Base-by-base conservation (phyloP, 2,888 invertebrate species). In the Entomobrya proxima region DNA sequence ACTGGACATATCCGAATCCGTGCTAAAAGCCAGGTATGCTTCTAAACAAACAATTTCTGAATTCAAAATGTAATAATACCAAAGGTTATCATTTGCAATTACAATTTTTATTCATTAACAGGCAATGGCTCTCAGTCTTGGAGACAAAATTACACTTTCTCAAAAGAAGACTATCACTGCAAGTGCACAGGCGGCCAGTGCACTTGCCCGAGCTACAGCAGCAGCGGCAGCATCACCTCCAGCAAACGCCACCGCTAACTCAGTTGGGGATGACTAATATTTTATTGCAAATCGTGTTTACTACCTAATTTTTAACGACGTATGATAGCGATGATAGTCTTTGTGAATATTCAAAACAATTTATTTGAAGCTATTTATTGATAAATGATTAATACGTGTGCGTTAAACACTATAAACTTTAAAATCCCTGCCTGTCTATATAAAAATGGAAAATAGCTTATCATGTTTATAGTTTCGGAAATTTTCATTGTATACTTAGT, bases 121-220 rank as follows among this genome's bases (percentile, higher is more conserved):
- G 97, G 99, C 99, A 87, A 99, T 99, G 99, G 99, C 99, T 4
- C 93, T 99, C 24, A 98, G 98, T 91, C 94, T 99, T 91, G 99
- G 99, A 55, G 99, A 99, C 92, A 99, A 99, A 93, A 98, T 99
- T 91, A 98, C 98, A 93, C 94, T 95, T 92, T 96, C 96, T 90
- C 97, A 98, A 92, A 98, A 97, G 91, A 93, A 93, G 11, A 86
- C 86, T 47, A 78, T 81, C 32, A 85, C 85, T 0, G 27, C 21
- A 15, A 37, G 75, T 32, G 78, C 78, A 4, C 15, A 7, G n/a
- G 52, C 52, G 1, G 81, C 83, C 7, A 47, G 30, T 37, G 40
- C 67, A 7, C 13, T 40, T 27, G 74, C 55, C 52, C 15, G 72
- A 35, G 55, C 58, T n/a, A 21, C 30, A 18, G 21, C 72, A 30